Base-by-base conservation (phyloP, 1,140 invertebrate genomes). In the Lineus longissimus region DNA sequence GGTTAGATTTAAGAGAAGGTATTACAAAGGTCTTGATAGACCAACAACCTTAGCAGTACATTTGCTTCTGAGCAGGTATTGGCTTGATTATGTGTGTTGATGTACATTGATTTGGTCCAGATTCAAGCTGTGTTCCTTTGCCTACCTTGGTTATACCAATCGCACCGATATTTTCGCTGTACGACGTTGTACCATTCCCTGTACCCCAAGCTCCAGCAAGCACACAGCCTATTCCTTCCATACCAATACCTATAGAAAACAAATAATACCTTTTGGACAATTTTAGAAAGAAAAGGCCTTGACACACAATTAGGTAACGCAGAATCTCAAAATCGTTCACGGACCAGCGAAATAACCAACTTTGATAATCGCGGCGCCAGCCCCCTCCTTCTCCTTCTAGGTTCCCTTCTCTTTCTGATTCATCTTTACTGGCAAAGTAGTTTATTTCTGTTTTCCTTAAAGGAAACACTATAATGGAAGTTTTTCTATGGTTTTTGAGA, bases 141-240 rank as follows among this genome's bases (percentile, higher is more conserved):
- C 40, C 59, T 70, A 84, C 82, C 73, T 82, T 84, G 0, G 84
- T 86, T 2, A 85, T 79, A 54, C 91, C 91, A 65, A 94, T 93
- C 6, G 90, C 90, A 1, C 91, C 91, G 47, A 94, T 91, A 75
- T 93, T 94, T 79, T 92, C 90, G 40, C 77, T 75, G 70, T 91
- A 93, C 0, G 91, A 93, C 65, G 92, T 93, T 9, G 91, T 91
- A 2, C 90, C 91, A 70, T 92, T 92, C 15, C 90, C 70, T 85
- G 77, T 88, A 7, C 91, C 91, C 87, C 89, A 91, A 0, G 91
- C 79, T 0, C 91, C 92, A 0, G 91, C 89, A 4, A 94, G 75
- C 7, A 93, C 80, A 0, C 90, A 92, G 17, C 92, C 91, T 15
- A 94, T 69, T 0, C 92, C 92, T 81, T 94, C 92, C 0, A 90